Evolutionary conservation across 1,140 invertebrate genomes (phyloP).

Genomic region (Penaeus vannamei): DNA sequence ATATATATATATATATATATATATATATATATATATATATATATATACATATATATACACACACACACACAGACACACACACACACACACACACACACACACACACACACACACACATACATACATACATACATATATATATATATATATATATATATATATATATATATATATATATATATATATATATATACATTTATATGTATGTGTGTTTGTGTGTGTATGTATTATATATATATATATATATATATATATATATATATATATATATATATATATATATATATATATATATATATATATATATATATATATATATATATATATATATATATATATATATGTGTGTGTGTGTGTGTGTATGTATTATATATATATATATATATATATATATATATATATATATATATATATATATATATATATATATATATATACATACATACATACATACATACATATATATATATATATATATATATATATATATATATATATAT

Average conservation of each 20-base stretch:
- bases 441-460: too few species aligned
- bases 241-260: not conserved
- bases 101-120: not conserved
- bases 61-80: not conserved
- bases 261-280: conserved; percentile 31
- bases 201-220: not conserved
- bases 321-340: conserved; percentile 27
- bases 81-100: not conserved
- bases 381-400: not conserved
- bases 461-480: too few species aligned
- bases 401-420: too few species aligned
- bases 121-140: conserved; percentile 1
- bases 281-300: conserved; percentile 23
- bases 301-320: conserved; percentile 7
- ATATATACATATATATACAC: not conserved
- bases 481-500: too few species aligned
- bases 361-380: not conserved
- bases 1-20: conserved; percentile 6
- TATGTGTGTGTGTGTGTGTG: not conserved
- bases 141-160: conserved; percentile 12
- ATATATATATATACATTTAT: not conserved
- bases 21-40: too few species aligned
- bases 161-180: conserved; percentile 18
- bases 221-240: conserved; percentile 3
- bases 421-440: too few species aligned